Conservation (phyloP, 2,888 invertebrate species). For the Stenodera caucasica region DNA sequence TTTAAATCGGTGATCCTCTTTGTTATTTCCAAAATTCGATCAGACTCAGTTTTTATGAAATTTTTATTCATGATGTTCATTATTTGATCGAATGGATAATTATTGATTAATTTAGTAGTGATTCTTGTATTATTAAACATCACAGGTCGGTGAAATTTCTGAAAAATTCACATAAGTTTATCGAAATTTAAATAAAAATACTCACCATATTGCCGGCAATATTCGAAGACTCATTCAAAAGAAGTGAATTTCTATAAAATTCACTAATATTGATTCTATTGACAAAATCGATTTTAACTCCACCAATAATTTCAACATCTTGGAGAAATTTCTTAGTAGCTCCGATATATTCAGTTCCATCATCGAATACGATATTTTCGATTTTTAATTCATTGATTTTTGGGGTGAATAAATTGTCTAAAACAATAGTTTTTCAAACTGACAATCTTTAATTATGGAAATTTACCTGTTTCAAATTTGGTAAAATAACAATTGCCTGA, state of each 20-base stretch:
- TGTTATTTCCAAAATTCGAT: constrained; percentile 40
- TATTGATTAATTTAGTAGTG: constrained; percentile 45
- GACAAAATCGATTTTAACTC: constrained; percentile 35
- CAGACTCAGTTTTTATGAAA: constrained; percentile 34
- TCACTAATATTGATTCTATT: constrained; percentile 41
- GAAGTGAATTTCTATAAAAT: constrained; percentile 35
- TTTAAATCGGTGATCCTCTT: constrained; percentile 37
- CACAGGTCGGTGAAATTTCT: constrained; percentile 38
- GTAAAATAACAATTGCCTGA: constrained; percentile 44
- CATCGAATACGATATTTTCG: constrained; percentile 47
- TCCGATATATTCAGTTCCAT: constrained; percentile 41
- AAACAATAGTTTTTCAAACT: no score
- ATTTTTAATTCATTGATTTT: constrained; percentile 45
- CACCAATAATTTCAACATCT: constrained; percentile 39
- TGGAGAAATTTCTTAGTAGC: constrained; percentile 43
- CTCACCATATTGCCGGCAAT: constrained; percentile 40
- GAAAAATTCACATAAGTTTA: no score
- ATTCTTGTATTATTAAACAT: constrained; percentile 39
- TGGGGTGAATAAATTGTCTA: constrained; percentile 41
- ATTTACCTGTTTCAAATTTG: constrained; percentile 42
- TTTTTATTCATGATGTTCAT: constrained; percentile 38
- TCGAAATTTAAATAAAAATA: no score
- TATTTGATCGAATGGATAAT: constrained; percentile 40
- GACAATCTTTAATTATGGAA: no score
- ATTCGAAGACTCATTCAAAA: constrained; percentile 29